Evolutionary conservation across 2,888 invertebrate species (phyloP).

Genomic region (Ethmia dodecea): DNA sequence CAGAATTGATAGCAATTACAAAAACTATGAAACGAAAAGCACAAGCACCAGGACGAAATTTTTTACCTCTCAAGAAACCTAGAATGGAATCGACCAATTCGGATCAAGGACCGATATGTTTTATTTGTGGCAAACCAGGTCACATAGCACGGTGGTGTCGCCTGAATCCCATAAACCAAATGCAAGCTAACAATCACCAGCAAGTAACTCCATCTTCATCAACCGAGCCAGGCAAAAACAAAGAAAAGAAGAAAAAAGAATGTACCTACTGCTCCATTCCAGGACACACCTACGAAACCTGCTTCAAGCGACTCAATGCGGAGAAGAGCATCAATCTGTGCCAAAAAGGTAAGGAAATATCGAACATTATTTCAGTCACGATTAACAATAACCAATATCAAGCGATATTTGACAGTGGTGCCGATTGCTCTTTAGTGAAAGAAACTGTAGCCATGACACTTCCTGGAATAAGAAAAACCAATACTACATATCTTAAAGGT

Average conservation of each 20-base stretch:
- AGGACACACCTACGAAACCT: constrained; percentile 6
- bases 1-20: constrained; percentile 4
- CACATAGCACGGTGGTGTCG: constrained; percentile 5
- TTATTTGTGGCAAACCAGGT: constrained; percentile 4
- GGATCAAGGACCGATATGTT: neutral
- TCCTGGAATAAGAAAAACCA: constrained; percentile 1
- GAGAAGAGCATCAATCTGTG: constrained; percentile 4
- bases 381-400: neutral
- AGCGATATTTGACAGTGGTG: constrained; percentile 4
- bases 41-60: neutral
- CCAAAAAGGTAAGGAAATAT: neutral
- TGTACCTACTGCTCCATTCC: constrained; percentile 1
- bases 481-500: constrained; percentile 1
- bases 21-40: constrained; percentile 1
- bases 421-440: constrained; percentile 6
- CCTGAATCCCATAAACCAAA: neutral
- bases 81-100: neutral
- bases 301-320: constrained; percentile 3
- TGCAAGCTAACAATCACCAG: neutral
- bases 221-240: neutral
- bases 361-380: neutral
- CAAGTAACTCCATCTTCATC: neutral
- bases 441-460: constrained; percentile 2
- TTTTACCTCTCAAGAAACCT: neutral
- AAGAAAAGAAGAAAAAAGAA: constrained; percentile 1